Percentiles rank a stretch among this genome's conserved stretches.
Conservation (phyloP, 2,888 invertebrate genomes). For the Schizotus pectinicornis region DNA sequence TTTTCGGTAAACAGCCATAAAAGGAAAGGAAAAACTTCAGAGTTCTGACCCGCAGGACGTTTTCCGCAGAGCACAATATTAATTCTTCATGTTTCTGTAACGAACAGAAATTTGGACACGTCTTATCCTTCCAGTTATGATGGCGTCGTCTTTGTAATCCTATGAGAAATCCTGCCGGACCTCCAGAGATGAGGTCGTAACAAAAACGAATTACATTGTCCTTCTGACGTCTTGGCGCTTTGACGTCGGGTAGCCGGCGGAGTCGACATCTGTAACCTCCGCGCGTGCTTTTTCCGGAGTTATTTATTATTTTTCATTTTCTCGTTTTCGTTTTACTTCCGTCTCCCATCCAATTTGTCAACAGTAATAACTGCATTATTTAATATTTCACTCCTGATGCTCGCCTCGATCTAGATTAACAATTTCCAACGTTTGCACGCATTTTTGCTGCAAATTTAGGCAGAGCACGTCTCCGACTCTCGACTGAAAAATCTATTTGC, state of each 20-base stretch:
- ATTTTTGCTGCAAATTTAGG: not conserved
- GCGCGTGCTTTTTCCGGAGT: conserved; percentile 35
- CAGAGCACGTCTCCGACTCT: no score
- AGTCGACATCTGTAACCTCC: conserved; percentile 40
- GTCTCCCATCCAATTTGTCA: conserved; percentile 32
- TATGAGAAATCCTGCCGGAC: conserved; percentile 36
- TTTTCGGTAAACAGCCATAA: no score
- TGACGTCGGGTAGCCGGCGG: conserved; percentile 12
- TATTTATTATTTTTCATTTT: conserved; percentile 41
- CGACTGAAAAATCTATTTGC: no score
- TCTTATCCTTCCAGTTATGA: conserved; percentile 29
- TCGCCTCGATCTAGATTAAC: not conserved
- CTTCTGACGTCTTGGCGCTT: conserved; percentile 41
- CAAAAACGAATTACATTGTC: conserved; percentile 40
- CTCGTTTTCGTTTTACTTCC: conserved; percentile 27
- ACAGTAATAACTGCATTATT: conserved; percentile 34
- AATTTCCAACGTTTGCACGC: not conserved
- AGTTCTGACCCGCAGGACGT: not conserved
- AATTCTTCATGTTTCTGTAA: conserved; percentile 12
- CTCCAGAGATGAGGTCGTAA: conserved; percentile 29
- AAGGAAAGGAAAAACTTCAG: conserved; percentile 1
- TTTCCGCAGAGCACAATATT: not conserved
- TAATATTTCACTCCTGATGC: conserved; percentile 29
- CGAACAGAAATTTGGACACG: conserved; percentile 21
- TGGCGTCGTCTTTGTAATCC: conserved; percentile 35